Evolutionary conservation across 2,113 vertebrate genomes (phyloP), one percentile per base, ranked within the genome.

Genomic region (Notarius quadriscutis): DNA sequence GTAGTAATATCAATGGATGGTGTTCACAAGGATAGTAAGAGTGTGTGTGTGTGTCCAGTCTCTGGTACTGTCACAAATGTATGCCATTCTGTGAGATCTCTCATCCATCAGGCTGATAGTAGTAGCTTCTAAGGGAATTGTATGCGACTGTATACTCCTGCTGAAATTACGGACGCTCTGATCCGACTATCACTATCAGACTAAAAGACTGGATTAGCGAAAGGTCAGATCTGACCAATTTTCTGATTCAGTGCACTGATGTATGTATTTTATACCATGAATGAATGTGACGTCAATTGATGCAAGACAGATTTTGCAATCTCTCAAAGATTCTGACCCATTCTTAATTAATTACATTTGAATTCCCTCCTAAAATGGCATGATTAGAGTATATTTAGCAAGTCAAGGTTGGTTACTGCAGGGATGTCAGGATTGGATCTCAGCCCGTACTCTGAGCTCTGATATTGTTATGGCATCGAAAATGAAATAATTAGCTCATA

Each of bases 401-500:
- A 10, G 17, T 34, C 4, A 4, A 4, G 53, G n/a, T 80, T 58
- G 78, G 30, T 41, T 62, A 22, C 57, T 58, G 79, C 18, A 62
- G 34, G 57, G 58, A 11, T 25, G 34, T 48, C 79, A 62, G 57
- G 41, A 62, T 25, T 62, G 79, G 57, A 81, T 25, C 48, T 62
- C 79, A 81, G 57, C 58, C 20, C 10, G 5, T 4, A 48, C 79
- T 2, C 27, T 1, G 8, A 20, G 53, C 78, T 81, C 5, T 62
- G 10, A 62, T 62, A 25, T 62, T 48, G n/a, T 57, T 48, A 30
- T 48, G 10, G 58, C 58, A 62, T 81, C 9, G 5, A 81, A 62
- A 81, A 22, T 60, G 7, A 81, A 41, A 81, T 62, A 62, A 81
- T 81, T 81, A 41, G 30, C 18, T 62, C 30, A 62, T 81, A 81